Conservation (phyloP, 2,113 vertebrate genomes). For the Gallinago media region DNA sequence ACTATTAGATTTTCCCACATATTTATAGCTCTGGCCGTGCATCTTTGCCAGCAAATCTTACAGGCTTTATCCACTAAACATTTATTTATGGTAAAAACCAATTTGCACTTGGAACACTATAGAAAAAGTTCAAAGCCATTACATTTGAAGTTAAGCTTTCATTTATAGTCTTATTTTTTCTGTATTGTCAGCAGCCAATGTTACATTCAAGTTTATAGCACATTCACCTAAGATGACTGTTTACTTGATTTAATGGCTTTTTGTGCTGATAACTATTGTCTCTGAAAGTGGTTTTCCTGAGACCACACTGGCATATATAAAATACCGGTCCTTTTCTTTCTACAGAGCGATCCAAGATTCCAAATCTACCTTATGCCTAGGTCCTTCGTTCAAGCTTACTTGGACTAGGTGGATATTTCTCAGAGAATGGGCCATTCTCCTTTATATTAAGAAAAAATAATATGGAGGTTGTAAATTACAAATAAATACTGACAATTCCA, state of each 20-base stretch:
- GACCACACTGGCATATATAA: not conserved
- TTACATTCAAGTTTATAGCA: not conserved
- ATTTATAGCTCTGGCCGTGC: constrained; percentile 38
- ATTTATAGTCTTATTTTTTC: not conserved
- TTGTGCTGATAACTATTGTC: not conserved
- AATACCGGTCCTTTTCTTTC: not conserved
- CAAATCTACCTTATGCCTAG: constrained; percentile 23
- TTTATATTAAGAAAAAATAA: not conserved
- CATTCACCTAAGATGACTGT: not conserved
- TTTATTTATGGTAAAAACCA: constrained; percentile 36
- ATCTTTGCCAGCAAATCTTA: constrained; percentile 31
- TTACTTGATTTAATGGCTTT: not conserved
- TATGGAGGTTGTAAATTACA: not conserved
- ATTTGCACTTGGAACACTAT: not conserved
- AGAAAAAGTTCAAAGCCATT: constrained; percentile 17
- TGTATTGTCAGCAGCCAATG: not conserved
- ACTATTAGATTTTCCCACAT: constrained; percentile 67
- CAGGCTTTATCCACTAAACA: not conserved
- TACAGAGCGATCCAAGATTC: not conserved
- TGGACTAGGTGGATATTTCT: constrained; percentile 73
- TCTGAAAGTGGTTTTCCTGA: not conserved
- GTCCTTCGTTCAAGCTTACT: constrained; percentile 77
- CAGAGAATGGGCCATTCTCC: constrained; percentile 67
- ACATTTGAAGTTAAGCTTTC: not conserved
- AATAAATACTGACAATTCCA: not conserved